A percentile compares a stretch with the other conserved stretches of the same genome.
phyloP scores from a whole-genome alignment of 2,113 vertebrate genomes.

The Stomatorhinus ivindoensis region DNA sequence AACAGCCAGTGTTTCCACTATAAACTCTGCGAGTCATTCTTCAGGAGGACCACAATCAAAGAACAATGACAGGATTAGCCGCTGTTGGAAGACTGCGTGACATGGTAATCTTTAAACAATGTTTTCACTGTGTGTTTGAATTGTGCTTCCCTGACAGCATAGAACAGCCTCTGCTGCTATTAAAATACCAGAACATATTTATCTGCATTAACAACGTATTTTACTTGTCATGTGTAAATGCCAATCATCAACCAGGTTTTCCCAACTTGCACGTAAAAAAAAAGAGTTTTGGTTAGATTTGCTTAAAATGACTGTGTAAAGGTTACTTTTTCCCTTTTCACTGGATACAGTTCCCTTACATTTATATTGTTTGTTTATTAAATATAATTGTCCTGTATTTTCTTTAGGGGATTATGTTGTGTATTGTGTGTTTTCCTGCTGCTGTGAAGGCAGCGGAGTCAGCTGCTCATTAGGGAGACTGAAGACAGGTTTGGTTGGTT shows the following conservation, averaged over 20 bases:
- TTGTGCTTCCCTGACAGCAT: background rate
- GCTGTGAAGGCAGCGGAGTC: too few species aligned
- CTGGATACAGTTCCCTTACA: too few species aligned
- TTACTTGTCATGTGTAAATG: background rate
- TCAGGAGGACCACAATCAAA: background rate
- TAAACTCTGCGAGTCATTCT: background rate
- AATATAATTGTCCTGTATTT: too few species aligned
- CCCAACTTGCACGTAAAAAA: background rate
- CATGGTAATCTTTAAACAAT: background rate
- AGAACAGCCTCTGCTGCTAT: background rate
- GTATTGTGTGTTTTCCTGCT: too few species aligned
- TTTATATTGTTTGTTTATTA: too few species aligned
- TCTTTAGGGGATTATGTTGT: too few species aligned
- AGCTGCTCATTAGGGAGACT: too few species aligned
- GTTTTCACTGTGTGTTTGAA: background rate
- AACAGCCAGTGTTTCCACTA: background rate
- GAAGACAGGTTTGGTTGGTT: too few species aligned
- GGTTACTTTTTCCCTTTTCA: too few species aligned
- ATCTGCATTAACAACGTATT: background rate
- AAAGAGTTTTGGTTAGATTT: background rate
- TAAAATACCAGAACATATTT: background rate
- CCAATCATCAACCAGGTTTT: background rate
- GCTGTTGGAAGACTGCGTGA: background rate
- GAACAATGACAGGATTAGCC: background rate
- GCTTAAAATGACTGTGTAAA: too few species aligned